Percentiles rank a stretch among this genome's conserved stretches.
Evolutionary conservation across 2,797 vertebrate genomes (phyloP).

Genomic region (Erithacus rubecula): DNA sequence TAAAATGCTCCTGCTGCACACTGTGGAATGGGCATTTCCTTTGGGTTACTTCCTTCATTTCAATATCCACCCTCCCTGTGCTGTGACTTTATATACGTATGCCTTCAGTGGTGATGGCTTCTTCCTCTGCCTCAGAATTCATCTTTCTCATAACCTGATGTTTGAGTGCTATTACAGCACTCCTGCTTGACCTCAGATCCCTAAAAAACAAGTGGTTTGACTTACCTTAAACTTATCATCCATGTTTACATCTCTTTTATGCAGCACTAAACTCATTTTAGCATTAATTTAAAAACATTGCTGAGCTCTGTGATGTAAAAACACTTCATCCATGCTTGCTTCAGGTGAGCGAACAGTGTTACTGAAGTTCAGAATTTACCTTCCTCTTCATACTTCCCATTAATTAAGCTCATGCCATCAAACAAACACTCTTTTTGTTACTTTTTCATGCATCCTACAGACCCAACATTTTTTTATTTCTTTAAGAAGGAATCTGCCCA

Average conservation of each 20-base stretch:
- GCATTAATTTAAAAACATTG: not conserved
- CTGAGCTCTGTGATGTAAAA: not conserved
- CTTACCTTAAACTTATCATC: not conserved
- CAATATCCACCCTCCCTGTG: not conserved
- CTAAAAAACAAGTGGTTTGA: not conserved
- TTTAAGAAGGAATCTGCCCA: not conserved
- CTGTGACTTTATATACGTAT: not conserved
- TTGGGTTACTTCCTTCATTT: not conserved
- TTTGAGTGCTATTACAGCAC: not conserved
- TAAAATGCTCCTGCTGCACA: not conserved
- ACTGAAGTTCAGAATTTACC: not conserved
- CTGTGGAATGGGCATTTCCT: not conserved
- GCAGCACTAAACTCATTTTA: not conserved
- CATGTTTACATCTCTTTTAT: not conserved
- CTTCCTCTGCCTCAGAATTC: not conserved
- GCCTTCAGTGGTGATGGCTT: not conserved
- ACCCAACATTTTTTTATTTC: not conserved
- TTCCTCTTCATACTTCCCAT: not conserved
- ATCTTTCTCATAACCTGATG: not conserved
- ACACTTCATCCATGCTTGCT: not conserved
- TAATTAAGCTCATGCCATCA: not conserved
- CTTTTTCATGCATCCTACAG: not conserved
- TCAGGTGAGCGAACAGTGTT: not conserved
- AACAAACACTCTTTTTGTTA: not conserved
- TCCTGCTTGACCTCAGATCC: not conserved